phyloP scores from a whole-genome alignment of 2,797 vertebrate species.

The Xenentodon cancila region DNA sequence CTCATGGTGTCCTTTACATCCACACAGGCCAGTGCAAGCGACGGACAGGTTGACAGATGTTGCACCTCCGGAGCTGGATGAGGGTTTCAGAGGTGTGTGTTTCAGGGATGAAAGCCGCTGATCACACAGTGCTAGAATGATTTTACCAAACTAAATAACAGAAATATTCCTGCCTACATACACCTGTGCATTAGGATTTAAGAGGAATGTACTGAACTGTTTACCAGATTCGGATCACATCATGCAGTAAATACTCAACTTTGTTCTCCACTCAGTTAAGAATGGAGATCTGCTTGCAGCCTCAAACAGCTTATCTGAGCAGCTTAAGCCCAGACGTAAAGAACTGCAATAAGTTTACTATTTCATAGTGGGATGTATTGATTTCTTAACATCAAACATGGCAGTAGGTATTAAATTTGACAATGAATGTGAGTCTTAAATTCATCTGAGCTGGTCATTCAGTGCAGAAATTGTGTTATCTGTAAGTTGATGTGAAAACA shows the following conservation, averaged over 20 bases:
- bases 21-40: slow-evolving; percentile 36
- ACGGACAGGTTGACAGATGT: slow-evolving; percentile 42
- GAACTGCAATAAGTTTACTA: slow-evolving; percentile 70
- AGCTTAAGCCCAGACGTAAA: slow-evolving; percentile 34
- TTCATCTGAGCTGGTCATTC: slow-evolving; percentile 37
- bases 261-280: slow-evolving; percentile 33
- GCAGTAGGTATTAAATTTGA: slow-evolving; percentile 48
- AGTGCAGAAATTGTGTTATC: slow-evolving; percentile 53
- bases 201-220: slow-evolving; percentile 58
- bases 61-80: slow-evolving; percentile 37
- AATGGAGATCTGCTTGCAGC: slow-evolving; percentile 42
- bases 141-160: slow-evolving; percentile 54
- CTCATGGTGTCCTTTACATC: slow-evolving; percentile 41
- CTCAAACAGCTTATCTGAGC: slow-evolving; percentile 53
- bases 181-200: slow-evolving; percentile 35
- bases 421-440: slow-evolving; percentile 55
- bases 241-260: slow-evolving; percentile 55
- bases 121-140: slow-evolving; percentile 37
- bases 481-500: slow-evolving; percentile 32
- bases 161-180: slow-evolving; percentile 27
- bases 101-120: slow-evolving; percentile 29
- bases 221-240: slow-evolving; percentile 52
- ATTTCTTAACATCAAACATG: slow-evolving; percentile 33
- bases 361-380: slow-evolving; percentile 36
- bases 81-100: slow-evolving; percentile 19